Evolutionary conservation across 2,888 invertebrate species (phyloP).

Genomic region (Masnerella sp.): DNA sequence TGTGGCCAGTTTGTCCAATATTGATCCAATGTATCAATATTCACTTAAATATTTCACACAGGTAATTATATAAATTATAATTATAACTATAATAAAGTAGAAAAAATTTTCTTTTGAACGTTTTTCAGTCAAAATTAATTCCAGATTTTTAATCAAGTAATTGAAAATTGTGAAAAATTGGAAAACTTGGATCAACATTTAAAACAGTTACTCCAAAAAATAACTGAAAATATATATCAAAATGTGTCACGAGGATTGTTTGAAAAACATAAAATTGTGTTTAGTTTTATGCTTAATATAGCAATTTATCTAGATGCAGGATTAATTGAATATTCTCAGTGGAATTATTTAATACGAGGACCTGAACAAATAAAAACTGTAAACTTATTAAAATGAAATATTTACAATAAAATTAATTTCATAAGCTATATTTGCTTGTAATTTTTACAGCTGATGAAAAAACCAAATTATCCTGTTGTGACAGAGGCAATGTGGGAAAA

Average conservation of each 20-base stretch:
- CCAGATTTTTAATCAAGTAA: constrained; percentile 89
- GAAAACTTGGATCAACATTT: constrained; percentile 84
- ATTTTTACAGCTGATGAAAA: constrained; percentile 76
- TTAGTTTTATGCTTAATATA: constrained; percentile 89
- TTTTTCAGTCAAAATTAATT: constrained; percentile 1
- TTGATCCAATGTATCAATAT: constrained; percentile 98
- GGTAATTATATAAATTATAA: constrained; percentile 71
- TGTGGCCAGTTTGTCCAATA: constrained; percentile 90
- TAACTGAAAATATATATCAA: constrained; percentile 88
- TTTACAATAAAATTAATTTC: neutral
- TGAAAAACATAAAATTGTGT: constrained; percentile 93
- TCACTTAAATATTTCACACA: constrained; percentile 93
- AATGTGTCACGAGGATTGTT: constrained; percentile 95
- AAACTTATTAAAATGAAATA: constrained; percentile 10
- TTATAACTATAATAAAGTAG: neutral
- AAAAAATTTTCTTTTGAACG: neutral
- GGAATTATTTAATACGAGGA: constrained; percentile 89
- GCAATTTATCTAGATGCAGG: constrained; percentile 85
- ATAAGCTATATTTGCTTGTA: neutral
- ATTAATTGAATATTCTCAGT: constrained; percentile 82
- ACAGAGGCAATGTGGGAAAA: constrained; percentile 85
- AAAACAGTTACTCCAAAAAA: constrained; percentile 85
- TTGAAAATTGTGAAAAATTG: constrained; percentile 85
- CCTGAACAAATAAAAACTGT: constrained; percentile 81
- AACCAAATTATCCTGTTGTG: constrained; percentile 82